Evolutionary conservation across 2,113 vertebrate species (phyloP).

Genomic region (Tapirus terrestris): DNA sequence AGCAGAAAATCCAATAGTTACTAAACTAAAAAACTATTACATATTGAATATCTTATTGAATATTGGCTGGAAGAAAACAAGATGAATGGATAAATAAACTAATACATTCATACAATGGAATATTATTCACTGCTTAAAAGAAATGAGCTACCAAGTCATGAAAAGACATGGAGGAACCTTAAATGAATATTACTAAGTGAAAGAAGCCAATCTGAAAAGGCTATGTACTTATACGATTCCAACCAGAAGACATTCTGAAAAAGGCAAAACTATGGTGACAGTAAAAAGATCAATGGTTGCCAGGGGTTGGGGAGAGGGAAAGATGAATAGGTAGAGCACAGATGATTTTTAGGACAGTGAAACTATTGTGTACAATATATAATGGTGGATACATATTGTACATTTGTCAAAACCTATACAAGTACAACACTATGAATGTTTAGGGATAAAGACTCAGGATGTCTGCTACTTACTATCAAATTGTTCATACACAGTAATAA

Average conservation of each 20-base stretch:
- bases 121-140: background rate
- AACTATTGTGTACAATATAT: background rate
- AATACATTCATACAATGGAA: background rate
- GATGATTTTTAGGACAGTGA: background rate
- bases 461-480: background rate
- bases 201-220: background rate
- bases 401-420: background rate
- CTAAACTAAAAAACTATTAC: conserved; percentile 2
- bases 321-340: background rate
- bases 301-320: background rate
- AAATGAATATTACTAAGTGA: background rate
- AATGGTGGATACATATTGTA: background rate
- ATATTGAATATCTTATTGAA: background rate
- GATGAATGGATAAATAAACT: background rate
- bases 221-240: background rate
- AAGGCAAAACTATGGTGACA: background rate
- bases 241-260: background rate
- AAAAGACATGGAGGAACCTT: background rate
- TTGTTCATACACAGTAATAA: background rate
- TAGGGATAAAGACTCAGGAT: background rate
- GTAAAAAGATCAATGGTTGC: background rate
- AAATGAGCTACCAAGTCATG: background rate
- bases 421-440: background rate
- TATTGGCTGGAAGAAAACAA: background rate
- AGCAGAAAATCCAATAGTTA: background rate